phyloP scores from a whole-genome alignment of 2,797 vertebrate species.

The Notamacropus eugenii region DNA sequence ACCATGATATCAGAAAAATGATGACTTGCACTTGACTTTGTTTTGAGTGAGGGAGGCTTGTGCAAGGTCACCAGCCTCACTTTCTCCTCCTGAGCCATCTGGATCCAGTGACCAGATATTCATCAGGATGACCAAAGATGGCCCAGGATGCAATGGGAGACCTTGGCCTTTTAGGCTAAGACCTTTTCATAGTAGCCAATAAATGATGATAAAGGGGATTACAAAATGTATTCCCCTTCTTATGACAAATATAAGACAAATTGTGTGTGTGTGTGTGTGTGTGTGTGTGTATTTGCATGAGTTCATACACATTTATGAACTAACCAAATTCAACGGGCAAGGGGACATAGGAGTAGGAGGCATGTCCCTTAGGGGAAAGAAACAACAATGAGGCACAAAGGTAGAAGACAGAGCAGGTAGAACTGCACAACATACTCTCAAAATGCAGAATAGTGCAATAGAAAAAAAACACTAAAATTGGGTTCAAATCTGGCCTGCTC shows the following conservation, averaged over 20 bases:
- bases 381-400: neutral
- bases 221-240: neutral
- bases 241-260: neutral
- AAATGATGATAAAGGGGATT: neutral
- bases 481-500: neutral
- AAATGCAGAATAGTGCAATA: neutral
- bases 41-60: too few relatives aligned
- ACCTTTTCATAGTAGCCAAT: too few relatives aligned
- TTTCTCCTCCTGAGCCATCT: too few relatives aligned
- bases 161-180: too few relatives aligned
- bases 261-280: neutral
- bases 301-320: neutral
- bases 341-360: neutral
- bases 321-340: neutral
- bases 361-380: neutral
- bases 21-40: too few relatives aligned
- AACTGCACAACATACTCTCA: neutral
- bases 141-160: too few relatives aligned
- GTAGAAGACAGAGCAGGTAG: neutral
- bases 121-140: too few relatives aligned
- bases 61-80: too few relatives aligned
- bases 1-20: too few relatives aligned
- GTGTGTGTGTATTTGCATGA: neutral
- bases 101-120: too few relatives aligned
- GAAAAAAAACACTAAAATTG: neutral